Conservation (phyloP, 2,888 invertebrate species). For the Caenorhabditis uteleia region DNA sequence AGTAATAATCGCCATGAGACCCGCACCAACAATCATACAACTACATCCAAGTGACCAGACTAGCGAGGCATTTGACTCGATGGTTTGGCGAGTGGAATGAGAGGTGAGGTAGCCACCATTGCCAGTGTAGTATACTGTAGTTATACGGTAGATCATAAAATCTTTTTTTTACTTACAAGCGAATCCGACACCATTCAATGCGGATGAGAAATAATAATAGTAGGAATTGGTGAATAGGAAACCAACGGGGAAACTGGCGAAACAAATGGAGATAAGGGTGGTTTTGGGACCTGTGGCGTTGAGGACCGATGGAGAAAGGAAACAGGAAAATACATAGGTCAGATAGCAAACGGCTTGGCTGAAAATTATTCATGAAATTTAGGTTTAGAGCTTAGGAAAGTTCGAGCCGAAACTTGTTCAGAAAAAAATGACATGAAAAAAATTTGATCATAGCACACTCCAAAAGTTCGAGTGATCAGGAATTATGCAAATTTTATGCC, state of each 20-base stretch:
- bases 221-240: slow-evolving; percentile 49
- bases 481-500: no score
- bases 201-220: slow-evolving; percentile 45
- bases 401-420: no score
- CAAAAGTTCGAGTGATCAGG: no score
- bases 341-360: slow-evolving; percentile 47
- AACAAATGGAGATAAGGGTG: slow-evolving; percentile 43
- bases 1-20: slow-evolving; percentile 20
- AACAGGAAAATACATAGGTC: slow-evolving; percentile 41
- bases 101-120: slow-evolving; percentile 43
- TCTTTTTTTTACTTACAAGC: slow-evolving; percentile 32
- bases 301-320: slow-evolving; percentile 42
- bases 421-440: no score
- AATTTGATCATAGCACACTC: no score
- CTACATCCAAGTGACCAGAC: slow-evolving; percentile 43
- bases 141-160: background rate
- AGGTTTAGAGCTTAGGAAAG: no score
- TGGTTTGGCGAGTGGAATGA: slow-evolving; percentile 43
- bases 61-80: slow-evolving; percentile 39
- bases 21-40: slow-evolving; percentile 31
- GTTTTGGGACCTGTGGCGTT: slow-evolving; percentile 40
- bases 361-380: no score
- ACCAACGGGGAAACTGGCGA: slow-evolving; percentile 36
- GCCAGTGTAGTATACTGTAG: slow-evolving; percentile 45
- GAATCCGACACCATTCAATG: slow-evolving; percentile 48